Evolutionary conservation across 1,140 invertebrate genomes (phyloP), one percentile per base, ranked within the genome.

Genomic region (Diorhabda elongata): DNA sequence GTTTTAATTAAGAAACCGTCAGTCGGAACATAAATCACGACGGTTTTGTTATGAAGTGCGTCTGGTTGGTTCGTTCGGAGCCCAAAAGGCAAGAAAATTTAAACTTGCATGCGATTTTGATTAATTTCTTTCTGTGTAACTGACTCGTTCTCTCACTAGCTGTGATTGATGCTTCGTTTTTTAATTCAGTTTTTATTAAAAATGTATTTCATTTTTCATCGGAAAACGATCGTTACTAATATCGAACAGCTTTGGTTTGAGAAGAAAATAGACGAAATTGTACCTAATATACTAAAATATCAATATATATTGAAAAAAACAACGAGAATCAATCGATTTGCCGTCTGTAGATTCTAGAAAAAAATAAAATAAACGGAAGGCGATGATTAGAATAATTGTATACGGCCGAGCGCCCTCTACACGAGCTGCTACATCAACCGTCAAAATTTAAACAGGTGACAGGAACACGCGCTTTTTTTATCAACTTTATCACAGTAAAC

Each of bases 1-100:
- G 61, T 62, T 62, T 62, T 62, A 62, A 62, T 62, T 62, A 62
- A 62, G 61, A 62, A 62, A 62, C 42, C 61, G 61, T 62, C 61
- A 62, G 7, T 44, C 6, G 61, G 61, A 62, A 62, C 42, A 62
- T 62, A 62, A 62, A 62, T 62, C 61, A 62, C 61, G n/a, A 52
- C 47, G 47, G 47, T 11, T 62, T 62, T 44, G 61, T 62, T 62
- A 62, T 43, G 58, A 11, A 26, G 58, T 44, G 61, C 42, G 43
- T 44, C 47, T 52, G 47, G 47, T n/a, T 52, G 47, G 47, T 52
- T 52, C 26, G 47, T 52, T 52, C 2, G 47, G n/a, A n/a, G 47
- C 47, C 47, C 47, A 52, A 52, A 52, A 52, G 47, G 47, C 47
- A 52, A 52, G 47, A 52, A 52, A 52, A 52, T 52, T 52, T 52